These are phyloP conservation scores for Okapia johnstoni DNA, from an alignment of 2,113 vertebrate genomes.

Conservation along the genomic window DNA sequence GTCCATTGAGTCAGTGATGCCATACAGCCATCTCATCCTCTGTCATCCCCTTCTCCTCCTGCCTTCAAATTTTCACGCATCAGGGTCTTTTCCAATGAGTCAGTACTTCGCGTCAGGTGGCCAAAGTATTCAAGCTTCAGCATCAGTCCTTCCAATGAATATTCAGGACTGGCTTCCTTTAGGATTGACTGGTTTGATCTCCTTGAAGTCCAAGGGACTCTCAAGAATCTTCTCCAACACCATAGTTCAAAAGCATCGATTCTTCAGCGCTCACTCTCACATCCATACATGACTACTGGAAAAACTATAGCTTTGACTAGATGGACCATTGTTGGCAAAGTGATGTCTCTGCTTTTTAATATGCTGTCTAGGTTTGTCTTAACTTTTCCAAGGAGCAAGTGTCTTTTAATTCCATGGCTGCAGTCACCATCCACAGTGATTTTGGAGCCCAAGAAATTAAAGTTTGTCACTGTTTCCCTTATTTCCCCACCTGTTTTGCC, in stretches of 20 bases:
- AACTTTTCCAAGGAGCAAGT: not conserved
- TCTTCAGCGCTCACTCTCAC: not conserved
- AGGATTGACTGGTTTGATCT: not conserved
- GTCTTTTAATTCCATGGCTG: not conserved
- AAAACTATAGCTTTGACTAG: not conserved
- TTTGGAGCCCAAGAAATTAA: not conserved
- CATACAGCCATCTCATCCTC: not conserved
- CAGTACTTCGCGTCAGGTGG: not conserved
- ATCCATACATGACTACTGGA: not conserved
- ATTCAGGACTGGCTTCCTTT: not conserved
- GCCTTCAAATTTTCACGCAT: not conserved
- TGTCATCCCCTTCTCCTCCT: not conserved
- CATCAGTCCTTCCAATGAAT: not conserved
- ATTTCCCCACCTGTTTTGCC: not conserved
- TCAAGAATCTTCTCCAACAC: not conserved
- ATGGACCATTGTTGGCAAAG: not conserved
- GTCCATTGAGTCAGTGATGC: not conserved
- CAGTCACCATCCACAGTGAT: not conserved
- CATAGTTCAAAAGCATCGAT: not conserved
- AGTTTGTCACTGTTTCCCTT: not conserved
- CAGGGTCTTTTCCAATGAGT: not conserved
- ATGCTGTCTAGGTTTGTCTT: not conserved
- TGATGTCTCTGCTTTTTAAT: not conserved
- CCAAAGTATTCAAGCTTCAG: not conserved
- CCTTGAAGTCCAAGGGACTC: not conserved